A percentile compares a stretch with the other conserved stretches of the same genome.
Evolutionary conservation across 2,113 vertebrate genomes (phyloP).

Genomic region (Scomber japonicus): DNA sequence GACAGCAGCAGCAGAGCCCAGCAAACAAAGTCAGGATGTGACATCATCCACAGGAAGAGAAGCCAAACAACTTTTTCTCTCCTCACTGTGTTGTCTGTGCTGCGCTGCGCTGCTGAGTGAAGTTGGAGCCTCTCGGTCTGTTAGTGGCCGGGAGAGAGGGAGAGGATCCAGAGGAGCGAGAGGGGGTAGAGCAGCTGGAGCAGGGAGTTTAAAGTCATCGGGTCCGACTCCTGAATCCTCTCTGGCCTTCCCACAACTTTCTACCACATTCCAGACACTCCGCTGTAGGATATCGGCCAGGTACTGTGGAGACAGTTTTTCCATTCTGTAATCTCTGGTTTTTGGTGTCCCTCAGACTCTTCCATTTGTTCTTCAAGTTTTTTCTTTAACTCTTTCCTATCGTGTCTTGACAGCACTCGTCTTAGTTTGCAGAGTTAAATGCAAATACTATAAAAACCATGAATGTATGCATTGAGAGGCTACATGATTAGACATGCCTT

Average conservation of each 20-base stretch:
- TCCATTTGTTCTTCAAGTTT: constrained; percentile 1
- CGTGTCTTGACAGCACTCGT: constrained; percentile 15
- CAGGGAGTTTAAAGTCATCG: constrained; percentile 55
- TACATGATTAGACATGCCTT: constrained; percentile 73
- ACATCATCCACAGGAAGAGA: constrained; percentile 89
- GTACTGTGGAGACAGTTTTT: constrained; percentile 72
- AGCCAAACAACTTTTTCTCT: constrained; percentile 80
- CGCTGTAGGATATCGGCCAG: constrained; percentile 72
- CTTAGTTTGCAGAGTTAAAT: constrained; percentile 18
- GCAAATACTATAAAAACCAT: constrained; percentile 34
- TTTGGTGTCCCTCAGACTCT: neutral
- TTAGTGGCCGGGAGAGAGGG: constrained; percentile 40
- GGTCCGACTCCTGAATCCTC: constrained; percentile 54
- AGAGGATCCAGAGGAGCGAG: constrained; percentile 52
- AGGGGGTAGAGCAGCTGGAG: constrained; percentile 58
- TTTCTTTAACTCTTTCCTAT: neutral
- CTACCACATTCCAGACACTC: constrained; percentile 69
- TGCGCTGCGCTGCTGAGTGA: constrained; percentile 56
- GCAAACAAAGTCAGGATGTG: constrained; percentile 92
- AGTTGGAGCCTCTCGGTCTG: constrained; percentile 62
- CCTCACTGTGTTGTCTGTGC: constrained; percentile 40
- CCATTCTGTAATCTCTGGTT: constrained; percentile 36
- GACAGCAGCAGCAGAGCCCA: constrained; percentile 67
- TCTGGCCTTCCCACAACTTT: constrained; percentile 68
- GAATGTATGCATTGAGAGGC: constrained; percentile 30